Conservation (phyloP, 2,888 invertebrate species). For the Ichneumoninae sp. region DNA sequence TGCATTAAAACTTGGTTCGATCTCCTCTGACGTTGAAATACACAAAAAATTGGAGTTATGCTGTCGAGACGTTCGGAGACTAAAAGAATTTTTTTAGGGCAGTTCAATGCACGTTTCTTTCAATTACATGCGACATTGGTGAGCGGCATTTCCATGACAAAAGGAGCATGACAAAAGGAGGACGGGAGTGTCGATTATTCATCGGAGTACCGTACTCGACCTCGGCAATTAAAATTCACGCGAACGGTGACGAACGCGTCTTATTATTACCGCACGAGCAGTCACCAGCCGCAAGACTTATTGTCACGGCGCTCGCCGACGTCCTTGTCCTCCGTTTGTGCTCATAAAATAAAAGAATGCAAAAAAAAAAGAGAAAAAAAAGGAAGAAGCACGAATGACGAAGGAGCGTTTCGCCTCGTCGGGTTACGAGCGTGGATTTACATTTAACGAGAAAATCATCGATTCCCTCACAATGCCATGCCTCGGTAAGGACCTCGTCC, state of each 20-base stretch:
- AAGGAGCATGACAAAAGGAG: conserved; percentile 24
- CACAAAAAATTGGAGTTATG: no score
- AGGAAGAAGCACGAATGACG: conserved; percentile 37
- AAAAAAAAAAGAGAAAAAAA: conserved; percentile 34
- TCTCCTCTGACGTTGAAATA: no score
- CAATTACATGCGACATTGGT: conserved; percentile 11
- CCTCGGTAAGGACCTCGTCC: conserved; percentile 37
- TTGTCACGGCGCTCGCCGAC: conserved; percentile 31
- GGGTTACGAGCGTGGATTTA: conserved; percentile 33
- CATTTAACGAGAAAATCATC: conserved; percentile 55
- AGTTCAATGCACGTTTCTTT: not conserved
- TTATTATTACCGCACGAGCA: conserved; percentile 34
- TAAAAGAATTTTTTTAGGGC: not conserved
- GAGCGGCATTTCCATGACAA: conserved; percentile 41
- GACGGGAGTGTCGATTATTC: conserved; percentile 43
- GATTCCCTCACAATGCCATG: conserved; percentile 27
- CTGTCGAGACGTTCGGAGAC: no score
- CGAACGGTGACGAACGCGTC: conserved; percentile 40
- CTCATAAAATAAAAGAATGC: conserved; percentile 22
- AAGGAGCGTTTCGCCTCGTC: conserved; percentile 35
- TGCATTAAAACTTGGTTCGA: no score
- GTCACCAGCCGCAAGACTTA: conserved; percentile 20
- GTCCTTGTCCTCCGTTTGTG: conserved; percentile 45
- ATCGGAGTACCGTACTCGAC: conserved; percentile 19
- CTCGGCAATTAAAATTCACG: conserved; percentile 49